A percentile compares a stretch with the other conserved stretches of the same genome.
These are phyloP conservation scores for Onthophagus taurus DNA, from an alignment of 1,140 invertebrate species.

Conservation along the genomic window DNA sequence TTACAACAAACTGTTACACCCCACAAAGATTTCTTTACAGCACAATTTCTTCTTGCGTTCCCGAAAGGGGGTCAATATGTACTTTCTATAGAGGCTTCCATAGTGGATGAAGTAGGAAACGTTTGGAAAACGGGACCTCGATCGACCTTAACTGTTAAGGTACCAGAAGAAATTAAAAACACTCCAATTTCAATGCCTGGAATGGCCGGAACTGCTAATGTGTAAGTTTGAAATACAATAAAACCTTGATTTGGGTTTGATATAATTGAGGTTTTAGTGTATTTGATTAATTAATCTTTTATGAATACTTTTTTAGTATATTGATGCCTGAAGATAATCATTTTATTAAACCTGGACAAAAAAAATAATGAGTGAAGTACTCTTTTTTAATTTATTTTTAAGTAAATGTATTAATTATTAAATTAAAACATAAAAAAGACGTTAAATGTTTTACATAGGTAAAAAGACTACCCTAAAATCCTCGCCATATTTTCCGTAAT, in stretches of 20 bases:
- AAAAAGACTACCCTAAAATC: too few species aligned
- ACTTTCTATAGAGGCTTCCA: slow-evolving; percentile 58
- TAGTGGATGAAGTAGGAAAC: slow-evolving; percentile 60
- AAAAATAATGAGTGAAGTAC: slow-evolving; percentile 20
- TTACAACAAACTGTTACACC: slow-evolving; percentile 54
- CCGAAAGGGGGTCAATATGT: slow-evolving; percentile 48
- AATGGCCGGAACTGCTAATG: slow-evolving; percentile 31
- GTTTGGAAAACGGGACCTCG: slow-evolving; percentile 68
- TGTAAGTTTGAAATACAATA: slow-evolving; percentile 19
- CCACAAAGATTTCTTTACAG: slow-evolving; percentile 74
- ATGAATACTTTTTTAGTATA: slow-evolving; percentile 27
- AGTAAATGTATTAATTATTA: too few species aligned
- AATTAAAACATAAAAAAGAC: neutral
- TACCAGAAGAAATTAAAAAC: slow-evolving; percentile 54
- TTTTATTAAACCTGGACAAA: slow-evolving; percentile 31
- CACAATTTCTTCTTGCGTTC: slow-evolving; percentile 62
- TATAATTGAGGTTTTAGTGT: neutral
- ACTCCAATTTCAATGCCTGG: slow-evolving; percentile 34
- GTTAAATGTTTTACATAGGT: neutral
- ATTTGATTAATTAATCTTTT: neutral
- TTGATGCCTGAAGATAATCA: slow-evolving; percentile 34
- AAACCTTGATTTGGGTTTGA: neutral
- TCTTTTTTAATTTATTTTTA: too few species aligned
- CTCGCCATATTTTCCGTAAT: too few species aligned
- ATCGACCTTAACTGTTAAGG: slow-evolving; percentile 56